Conservation (phyloP, 1,140 invertebrate species). For the Drosophila oshimai region DNA sequence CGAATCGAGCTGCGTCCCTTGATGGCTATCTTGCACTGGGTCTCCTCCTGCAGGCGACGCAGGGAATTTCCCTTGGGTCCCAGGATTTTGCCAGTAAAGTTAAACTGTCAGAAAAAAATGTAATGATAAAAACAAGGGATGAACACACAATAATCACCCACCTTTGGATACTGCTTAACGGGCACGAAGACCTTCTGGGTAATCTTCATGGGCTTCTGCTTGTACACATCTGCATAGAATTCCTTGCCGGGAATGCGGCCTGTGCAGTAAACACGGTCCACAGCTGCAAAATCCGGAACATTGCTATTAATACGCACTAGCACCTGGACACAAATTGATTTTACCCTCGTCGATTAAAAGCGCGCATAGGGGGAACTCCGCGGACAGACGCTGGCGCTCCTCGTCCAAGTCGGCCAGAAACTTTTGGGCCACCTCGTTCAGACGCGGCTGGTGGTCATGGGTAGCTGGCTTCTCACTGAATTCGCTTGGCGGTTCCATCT, state of each 20-base stretch:
- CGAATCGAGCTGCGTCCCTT: conserved; percentile 94
- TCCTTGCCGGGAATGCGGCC: conserved; percentile 76
- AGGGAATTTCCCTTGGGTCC: conserved; percentile 95
- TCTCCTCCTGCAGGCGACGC: conserved; percentile 94
- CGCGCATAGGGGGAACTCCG: conserved; percentile 64
- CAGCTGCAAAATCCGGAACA: conserved; percentile 25
- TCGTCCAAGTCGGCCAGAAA: conserved; percentile 72
- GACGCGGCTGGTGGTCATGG: conserved; percentile 65
- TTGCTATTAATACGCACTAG: neutral
- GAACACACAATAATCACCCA: conserved; percentile 78
- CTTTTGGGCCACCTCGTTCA: conserved; percentile 74
- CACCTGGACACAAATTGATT: conserved; percentile 2
- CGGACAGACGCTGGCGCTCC: conserved; percentile 61
- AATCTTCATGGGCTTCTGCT: conserved; percentile 90
- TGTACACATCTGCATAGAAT: conserved; percentile 77
- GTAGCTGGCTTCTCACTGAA: conserved; percentile 51
- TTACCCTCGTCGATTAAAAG: conserved; percentile 71
- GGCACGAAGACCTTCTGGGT: conserved; percentile 91
- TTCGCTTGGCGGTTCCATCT: conserved; percentile 52
- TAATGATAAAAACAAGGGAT: neutral
- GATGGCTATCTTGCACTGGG: conserved; percentile 95
- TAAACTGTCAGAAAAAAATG: conserved; percentile 87
- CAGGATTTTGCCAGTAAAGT: conserved; percentile 95
- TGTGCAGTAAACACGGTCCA: conserved; percentile 71
- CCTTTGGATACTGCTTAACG: conserved; percentile 91